Evolutionary conservation across 2,888 invertebrate genomes (phyloP).

Genomic region (Lutraria lutraria): DNA sequence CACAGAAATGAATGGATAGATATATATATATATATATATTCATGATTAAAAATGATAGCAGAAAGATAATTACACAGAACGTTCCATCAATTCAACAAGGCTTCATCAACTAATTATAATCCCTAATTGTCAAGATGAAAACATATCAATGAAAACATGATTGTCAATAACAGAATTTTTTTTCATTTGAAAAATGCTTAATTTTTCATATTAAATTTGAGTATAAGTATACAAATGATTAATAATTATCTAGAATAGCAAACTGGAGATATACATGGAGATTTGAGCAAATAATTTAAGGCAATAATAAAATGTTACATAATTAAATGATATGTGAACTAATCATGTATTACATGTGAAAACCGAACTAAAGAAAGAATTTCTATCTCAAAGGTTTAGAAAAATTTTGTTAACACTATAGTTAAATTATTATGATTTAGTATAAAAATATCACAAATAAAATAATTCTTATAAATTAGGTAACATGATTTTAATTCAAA

Average conservation of each 20-base stretch:
- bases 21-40: not conserved
- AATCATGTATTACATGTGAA: not conserved
- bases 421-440: too few relatives aligned
- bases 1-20: too few relatives aligned
- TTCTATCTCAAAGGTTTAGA: too few relatives aligned
- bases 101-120: too few relatives aligned
- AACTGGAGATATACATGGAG: not conserved
- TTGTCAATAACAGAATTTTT: not conserved
- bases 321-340: not conserved
- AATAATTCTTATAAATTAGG: too few relatives aligned
- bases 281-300: constrained; percentile 10
- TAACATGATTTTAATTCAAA: too few relatives aligned
- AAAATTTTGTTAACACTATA: too few relatives aligned
- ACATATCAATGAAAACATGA: not conserved
- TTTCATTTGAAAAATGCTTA: not conserved
- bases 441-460: too few relatives aligned
- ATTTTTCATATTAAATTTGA: not conserved
- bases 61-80: not conserved
- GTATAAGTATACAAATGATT: not conserved
- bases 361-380: not conserved
- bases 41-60: not conserved
- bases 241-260: not conserved
- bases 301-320: not conserved
- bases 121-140: too few relatives aligned
- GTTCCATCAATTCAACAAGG: too few relatives aligned